Evolutionary conservation across 1,140 invertebrate species (phyloP).

Genomic region (Papilio machaon): DNA sequence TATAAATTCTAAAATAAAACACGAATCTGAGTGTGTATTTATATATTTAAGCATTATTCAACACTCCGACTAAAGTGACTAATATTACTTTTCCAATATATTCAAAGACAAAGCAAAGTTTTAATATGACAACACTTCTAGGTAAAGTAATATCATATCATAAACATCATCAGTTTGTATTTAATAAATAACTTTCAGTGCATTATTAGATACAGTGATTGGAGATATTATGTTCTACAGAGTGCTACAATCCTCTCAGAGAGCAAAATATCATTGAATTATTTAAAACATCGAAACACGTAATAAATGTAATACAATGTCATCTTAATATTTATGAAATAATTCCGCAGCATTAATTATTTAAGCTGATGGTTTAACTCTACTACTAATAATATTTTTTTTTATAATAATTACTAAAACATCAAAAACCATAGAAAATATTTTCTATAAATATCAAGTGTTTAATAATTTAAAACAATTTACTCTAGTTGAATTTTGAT

Average conservation of each 20-base stretch:
- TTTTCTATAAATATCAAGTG: background rate
- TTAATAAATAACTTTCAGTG: conserved; percentile 55
- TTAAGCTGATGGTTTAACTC: background rate
- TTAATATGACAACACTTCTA: conserved; percentile 44
- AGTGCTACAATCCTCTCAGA: conserved; percentile 65
- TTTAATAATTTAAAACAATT: background rate
- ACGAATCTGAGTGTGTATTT: conserved; percentile 50
- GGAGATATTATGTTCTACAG: conserved; percentile 55
- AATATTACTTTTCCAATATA: conserved; percentile 53
- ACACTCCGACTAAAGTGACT: conserved; percentile 57
- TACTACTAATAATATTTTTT: conserved; percentile 18
- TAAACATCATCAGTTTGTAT: conserved; percentile 54
- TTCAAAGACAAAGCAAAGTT: conserved; percentile 71
- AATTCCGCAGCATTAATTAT: background rate
- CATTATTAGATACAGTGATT: conserved; percentile 58
- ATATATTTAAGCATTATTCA: conserved; percentile 64
- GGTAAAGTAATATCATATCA: conserved; percentile 40
- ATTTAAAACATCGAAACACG: conserved; percentile 40
- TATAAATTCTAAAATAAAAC: conserved; percentile 45
- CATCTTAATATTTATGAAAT: background rate
- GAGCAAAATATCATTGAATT: conserved; percentile 20
- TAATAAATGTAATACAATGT: background rate
- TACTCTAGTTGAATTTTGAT: background rate
- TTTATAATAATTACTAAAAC: conserved; percentile 29
- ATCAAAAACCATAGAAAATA: conserved; percentile 1